Evolutionary conservation across 2,113 vertebrate genomes (phyloP), one percentile per base, ranked within the genome.

Genomic region (Phyllostomus discolor): DNA sequence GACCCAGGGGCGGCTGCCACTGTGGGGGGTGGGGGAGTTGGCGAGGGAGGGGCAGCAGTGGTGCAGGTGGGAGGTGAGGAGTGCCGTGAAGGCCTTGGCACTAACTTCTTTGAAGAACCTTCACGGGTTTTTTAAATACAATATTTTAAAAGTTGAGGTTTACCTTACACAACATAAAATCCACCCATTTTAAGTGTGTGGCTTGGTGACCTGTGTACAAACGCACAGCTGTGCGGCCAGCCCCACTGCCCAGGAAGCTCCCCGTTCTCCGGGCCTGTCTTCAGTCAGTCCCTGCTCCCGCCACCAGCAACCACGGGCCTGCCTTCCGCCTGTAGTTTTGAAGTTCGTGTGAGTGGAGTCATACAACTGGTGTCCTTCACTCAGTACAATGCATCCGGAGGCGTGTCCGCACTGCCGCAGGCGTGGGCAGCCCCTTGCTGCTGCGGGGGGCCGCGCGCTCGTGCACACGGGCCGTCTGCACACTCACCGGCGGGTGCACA

Each of bases 1-100:
- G 67, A 50, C 28, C 17, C 31, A 38, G 50, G 62, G 35, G 16
- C 4, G 7, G 31, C 24, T 0, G 3, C 35, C 28, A 10, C 43
- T 43, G 19, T 26, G 2, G 52, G 7, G 14, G 46, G 20, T 24
- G 20, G 38, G 38, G 38, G 46, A 43, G 17, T 24, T 26, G 22
- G 10, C 0, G 0, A 59, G 16, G 31, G 72, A 48, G 69, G 69
- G 72, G 24, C 16, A 0, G 0, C 12, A 9, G 43, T 11, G 28
- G 43, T n/a, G 48, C 4, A 16, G 70, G 57, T 12, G 33, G 33
- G 43, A 57, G n/a, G 2, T 19, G 52, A 41, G 82, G 35, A 26
- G 59, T 2, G 8, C 52, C 33, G 38, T 6, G 46, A 52, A 64
- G 50, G 19, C 62, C 6, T 1, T 2, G 0, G 2, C 7, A 41